Evolutionary conservation across 2,113 vertebrate species (phyloP).

Genomic region (Parus major): DNA sequence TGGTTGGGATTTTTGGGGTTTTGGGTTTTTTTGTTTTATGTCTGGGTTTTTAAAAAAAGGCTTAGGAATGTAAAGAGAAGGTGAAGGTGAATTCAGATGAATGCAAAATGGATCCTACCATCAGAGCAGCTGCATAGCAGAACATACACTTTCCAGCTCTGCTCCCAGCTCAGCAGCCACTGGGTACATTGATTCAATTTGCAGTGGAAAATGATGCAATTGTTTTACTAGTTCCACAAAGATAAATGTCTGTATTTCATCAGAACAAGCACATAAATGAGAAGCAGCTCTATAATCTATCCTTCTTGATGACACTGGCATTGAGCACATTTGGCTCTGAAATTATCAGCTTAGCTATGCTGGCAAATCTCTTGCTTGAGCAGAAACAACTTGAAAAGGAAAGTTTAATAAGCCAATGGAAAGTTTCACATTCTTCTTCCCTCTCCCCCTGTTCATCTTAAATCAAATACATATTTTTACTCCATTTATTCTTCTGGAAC

Average conservation of each 20-base stretch:
- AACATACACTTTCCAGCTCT: not conserved
- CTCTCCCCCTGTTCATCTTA: not conserved
- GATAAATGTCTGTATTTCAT: constrained; percentile 61
- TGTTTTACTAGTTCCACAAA: constrained; percentile 45
- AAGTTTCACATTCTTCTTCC: constrained; percentile 4
- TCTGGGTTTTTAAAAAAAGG: not conserved
- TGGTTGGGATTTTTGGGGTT: not conserved
- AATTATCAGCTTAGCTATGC: not conserved
- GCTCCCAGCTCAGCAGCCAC: not conserved
- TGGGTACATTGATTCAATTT: constrained; percentile 51
- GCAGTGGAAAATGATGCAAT: constrained; percentile 57
- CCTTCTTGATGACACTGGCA: constrained; percentile 44
- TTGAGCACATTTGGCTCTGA: constrained; percentile 33
- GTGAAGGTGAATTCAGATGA: not conserved
- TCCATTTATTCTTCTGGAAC: not conserved
- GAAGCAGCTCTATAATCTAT: constrained; percentile 33
- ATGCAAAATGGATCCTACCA: not conserved
- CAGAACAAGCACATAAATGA: constrained; percentile 57
- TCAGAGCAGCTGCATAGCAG: not conserved
- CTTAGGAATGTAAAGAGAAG: not conserved
- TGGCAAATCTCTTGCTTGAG: not conserved
- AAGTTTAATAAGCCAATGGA: constrained; percentile 15
- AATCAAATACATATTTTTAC: constrained; percentile 9
- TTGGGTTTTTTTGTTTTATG: not conserved
- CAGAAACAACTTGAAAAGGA: constrained; percentile 8